Evolutionary conservation across 2,113 vertebrate genomes (phyloP).

Genomic region (Ahaetulla prasina): DNA sequence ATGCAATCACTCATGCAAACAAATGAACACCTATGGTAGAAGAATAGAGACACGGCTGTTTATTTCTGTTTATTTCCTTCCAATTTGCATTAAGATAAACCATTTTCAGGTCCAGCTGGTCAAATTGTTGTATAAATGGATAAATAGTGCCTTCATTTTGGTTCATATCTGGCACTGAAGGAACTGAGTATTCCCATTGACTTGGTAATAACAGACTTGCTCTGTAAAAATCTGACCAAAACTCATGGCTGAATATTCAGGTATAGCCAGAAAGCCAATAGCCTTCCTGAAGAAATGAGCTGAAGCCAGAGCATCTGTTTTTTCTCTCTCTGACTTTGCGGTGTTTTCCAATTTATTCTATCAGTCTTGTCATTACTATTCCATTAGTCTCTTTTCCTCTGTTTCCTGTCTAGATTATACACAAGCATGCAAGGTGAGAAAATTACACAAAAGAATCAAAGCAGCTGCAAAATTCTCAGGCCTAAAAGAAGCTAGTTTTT

Average conservation of each 20-base stretch:
- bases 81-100: not conserved
- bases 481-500: not conserved
- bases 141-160: not conserved
- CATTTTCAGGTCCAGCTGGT: not conserved
- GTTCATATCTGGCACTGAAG: constrained; percentile 14
- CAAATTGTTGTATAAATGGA: constrained; percentile 19
- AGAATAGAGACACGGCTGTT: not conserved
- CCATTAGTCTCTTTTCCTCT: not conserved
- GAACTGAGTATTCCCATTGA: not conserved
- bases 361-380: not conserved
- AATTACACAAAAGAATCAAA: accelerated
- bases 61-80: not conserved
- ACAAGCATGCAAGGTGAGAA: accelerated
- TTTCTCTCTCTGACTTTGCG: constrained; percentile 20
- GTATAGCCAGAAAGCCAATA: constrained; percentile 11
- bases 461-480: not conserved
- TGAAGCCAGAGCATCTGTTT: constrained; percentile 46
- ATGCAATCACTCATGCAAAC: not conserved
- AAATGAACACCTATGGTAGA: not conserved
- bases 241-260: not conserved
- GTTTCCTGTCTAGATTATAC: not conserved
- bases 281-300: constrained; percentile 6
- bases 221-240: constrained; percentile 5
- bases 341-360: not conserved
- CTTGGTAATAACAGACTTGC: not conserved